Base-by-base conservation (phyloP, 2,113 vertebrate genomes). In the Gobius niger region DNA sequence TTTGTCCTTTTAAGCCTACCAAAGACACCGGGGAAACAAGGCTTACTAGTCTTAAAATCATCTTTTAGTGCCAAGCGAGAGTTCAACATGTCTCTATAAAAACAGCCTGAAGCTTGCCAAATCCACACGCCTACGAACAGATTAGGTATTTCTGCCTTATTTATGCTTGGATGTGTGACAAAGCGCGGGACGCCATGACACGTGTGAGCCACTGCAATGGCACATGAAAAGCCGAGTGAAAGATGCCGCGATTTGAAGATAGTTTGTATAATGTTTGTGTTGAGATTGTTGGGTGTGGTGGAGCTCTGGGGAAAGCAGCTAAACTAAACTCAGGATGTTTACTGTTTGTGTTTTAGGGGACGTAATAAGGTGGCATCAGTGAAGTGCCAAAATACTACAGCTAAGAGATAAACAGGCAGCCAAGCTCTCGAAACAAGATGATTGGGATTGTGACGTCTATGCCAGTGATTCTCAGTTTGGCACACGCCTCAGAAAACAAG, bases 121-220 rank as follows among this genome's bases (percentile, higher is more conserved):
- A 76, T 65, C 19, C 49, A 53, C 7, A 68, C 51, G 47, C 24
- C 52, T 40, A 47, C 56, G 47, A 44, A 5, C 12, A 10, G 63
- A 70, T 76, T 71, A 64, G 60, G 40, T 72, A 12, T 7, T 24
- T 69, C 44, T 13, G 61, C 13, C 51, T 49, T 49, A 77, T 44
- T 14, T 62, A 34, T 6, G 10, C 13, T 7, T 2, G 64, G 34
- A 53, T 53, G 53, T 6, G 50, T 51, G 12, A 40, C 12, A 63
- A 18, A 60, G 42, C n/a, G 40, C 15, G 42, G 57, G 42, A 41
- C 34, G 11, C 51, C 19, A 60, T 69, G 52, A 59, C 18, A 67
- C 12, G 7, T 41, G 1, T 16, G 14, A 34, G 49, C 49, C 54
- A 40, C 12, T 46, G 44, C 5, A 46, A 7, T 11, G 10, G 1